Base-by-base conservation (phyloP, 2,113 vertebrate species). In the Sorex araneus region DNA sequence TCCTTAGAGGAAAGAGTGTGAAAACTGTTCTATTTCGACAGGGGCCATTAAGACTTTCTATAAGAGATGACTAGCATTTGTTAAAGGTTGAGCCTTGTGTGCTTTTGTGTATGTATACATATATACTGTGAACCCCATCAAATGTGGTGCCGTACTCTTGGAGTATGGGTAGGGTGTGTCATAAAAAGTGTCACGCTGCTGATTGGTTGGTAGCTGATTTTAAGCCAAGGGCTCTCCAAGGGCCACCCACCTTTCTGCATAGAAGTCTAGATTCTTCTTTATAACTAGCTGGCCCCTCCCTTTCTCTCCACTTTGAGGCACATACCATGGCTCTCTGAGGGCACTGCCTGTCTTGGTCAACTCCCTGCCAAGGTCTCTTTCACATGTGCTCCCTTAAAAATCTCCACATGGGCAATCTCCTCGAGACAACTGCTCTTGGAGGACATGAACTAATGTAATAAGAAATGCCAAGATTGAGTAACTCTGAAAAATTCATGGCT, bases 401-500 rank as follows among this genome's bases (percentile, higher is more conserved):
- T 34, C 3, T n/a, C 64, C 13, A 47, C 0, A 1, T 50, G 3
- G 66, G 79, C 73, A 67, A 50, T 69, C 27, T 45, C 71, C 16
- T 60, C n/a, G 43, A 84, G 34, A 64, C 27, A 86, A 28, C 9
- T 43, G 54, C 50, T 87, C 40, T 78, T 71, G 32, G 47, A 93
- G 45, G 21, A 87, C 13, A 36, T 4, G 0, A 8, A 30, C 60
- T 63, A 83, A 83, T 15, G 25, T 6, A 73, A 21, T 36, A 81
- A 75, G 34, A 60, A 89, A 82, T 19, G 91, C 89, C 19, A 45
- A 92, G 34, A 86, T 0, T 69, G 43, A 84, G 13, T 45, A 78
- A 67, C 18, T 87, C 36, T 90, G 67, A 45, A 94, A 95, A 93
- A 90, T 23, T 43, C 90, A 78, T 30, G 71, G 15, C 16, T 85